These are phyloP conservation scores for Drosophila melanosoma DNA, from an alignment of 2,888 invertebrate species.

Conservation along the genomic window DNA sequence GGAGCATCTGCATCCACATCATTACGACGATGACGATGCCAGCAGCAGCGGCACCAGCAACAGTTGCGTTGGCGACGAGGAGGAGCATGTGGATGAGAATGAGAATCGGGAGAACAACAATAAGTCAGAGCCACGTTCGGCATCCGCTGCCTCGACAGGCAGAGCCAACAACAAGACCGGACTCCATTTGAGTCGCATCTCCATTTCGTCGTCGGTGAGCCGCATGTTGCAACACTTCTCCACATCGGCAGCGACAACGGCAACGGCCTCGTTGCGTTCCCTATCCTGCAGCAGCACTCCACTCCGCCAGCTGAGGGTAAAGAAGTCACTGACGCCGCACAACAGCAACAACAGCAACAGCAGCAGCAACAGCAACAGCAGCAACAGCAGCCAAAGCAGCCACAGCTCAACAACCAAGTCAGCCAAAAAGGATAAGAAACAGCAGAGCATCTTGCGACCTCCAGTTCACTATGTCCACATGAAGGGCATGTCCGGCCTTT, in stretches of 20 bases:
- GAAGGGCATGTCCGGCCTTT: slow-evolving; percentile 91
- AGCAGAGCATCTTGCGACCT: slow-evolving; percentile 91
- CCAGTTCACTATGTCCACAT: slow-evolving; percentile 93
- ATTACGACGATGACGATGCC: slow-evolving; percentile 53
- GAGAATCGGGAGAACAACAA: slow-evolving; percentile 43
- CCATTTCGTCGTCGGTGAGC: slow-evolving; percentile 87
- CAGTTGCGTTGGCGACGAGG: slow-evolving; percentile 36
- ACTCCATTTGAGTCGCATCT: slow-evolving; percentile 84
- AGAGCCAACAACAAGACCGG: slow-evolving; percentile 40
- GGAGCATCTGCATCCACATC: slow-evolving; percentile 69
- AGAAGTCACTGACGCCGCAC: slow-evolving; percentile 61
- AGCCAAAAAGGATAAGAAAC: slow-evolving; percentile 84
- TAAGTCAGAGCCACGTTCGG: slow-evolving; percentile 46
- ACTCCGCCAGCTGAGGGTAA: slow-evolving; percentile 59
- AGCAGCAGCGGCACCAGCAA: slow-evolving; percentile 31
- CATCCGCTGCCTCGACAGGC: slow-evolving; percentile 50
- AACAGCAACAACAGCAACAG: slow-evolving; percentile 54
- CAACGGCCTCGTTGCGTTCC: slow-evolving; percentile 86
- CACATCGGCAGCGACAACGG: slow-evolving; percentile 84
- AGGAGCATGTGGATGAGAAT: slow-evolving; percentile 47
- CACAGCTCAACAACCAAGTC: slow-evolving; percentile 56
- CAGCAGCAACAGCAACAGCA: slow-evolving; percentile 37
- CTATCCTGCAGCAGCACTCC: slow-evolving; percentile 87
- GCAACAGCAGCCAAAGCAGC: slow-evolving; percentile 86
- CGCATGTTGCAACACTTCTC: slow-evolving; percentile 89